These are phyloP conservation scores for Andrena praecox DNA, from an alignment of 2,888 invertebrate species.

Conservation along the genomic window DNA sequence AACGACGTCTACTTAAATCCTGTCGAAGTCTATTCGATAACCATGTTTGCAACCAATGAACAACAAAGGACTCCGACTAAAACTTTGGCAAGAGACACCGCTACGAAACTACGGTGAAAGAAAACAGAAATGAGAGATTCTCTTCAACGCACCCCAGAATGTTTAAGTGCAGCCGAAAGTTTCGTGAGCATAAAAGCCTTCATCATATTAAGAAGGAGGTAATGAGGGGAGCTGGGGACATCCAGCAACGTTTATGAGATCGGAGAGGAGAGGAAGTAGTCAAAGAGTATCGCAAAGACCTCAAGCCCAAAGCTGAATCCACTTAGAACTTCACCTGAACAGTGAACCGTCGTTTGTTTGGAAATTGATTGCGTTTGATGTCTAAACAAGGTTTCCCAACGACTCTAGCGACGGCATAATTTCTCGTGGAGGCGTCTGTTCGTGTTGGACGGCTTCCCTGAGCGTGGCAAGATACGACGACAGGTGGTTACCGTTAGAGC, in stretches of 20 bases:
- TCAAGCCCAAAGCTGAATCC: neutral
- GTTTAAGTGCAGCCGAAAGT: neutral
- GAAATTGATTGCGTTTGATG: conserved; percentile 38
- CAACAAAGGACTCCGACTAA: neutral
- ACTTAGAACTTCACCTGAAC: neutral
- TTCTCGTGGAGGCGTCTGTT: conserved; percentile 33
- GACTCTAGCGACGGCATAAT: conserved; percentile 37
- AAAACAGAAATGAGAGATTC: neutral
- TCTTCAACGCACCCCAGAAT: neutral
- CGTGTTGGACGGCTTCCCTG: conserved; percentile 33
- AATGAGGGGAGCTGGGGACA: neutral
- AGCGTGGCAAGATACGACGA: conserved; percentile 49
- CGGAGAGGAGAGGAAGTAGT: neutral
- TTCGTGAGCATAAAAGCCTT: neutral
- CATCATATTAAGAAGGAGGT: neutral
- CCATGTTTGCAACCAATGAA: neutral
- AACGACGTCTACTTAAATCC: conserved; percentile 18
- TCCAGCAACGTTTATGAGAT: neutral
- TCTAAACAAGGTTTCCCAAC: conserved; percentile 40
- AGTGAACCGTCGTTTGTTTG: conserved; percentile 14
- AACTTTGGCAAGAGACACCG: neutral
- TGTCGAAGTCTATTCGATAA: neutral
- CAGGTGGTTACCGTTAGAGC: conserved; percentile 67
- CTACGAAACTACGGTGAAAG: neutral
- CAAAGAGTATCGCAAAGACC: neutral